Evolutionary conservation across 2,113 vertebrate species (phyloP).

Genomic region (Pollimyrus isidori): DNA sequence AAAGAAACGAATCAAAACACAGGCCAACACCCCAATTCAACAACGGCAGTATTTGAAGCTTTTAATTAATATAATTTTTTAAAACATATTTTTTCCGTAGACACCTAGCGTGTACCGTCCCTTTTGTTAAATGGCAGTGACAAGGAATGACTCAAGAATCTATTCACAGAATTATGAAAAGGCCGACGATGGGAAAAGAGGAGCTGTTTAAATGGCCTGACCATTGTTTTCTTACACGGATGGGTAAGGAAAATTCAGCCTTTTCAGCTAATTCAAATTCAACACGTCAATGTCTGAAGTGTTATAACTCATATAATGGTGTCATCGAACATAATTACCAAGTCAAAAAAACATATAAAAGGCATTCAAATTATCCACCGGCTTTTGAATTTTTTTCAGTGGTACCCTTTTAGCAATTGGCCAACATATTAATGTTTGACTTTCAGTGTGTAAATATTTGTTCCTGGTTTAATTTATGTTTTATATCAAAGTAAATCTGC

Average conservation of each 20-base stretch:
- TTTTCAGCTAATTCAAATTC: conserved; percentile 11
- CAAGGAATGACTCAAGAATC: not conserved
- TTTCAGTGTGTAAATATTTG: not conserved
- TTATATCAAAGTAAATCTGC: not conserved
- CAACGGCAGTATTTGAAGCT: not conserved
- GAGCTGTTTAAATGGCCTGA: not conserved
- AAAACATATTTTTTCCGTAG: not conserved
- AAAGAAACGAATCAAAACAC: not conserved
- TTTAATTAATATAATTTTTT: conserved; percentile 3
- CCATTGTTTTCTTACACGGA: conserved; percentile 6
- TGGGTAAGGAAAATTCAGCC: not conserved
- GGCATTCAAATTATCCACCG: conserved; percentile 5
- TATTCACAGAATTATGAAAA: conserved; percentile 9
- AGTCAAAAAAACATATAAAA: not conserved
- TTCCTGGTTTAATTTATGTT: not conserved
- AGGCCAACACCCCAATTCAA: not conserved
- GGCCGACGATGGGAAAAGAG: not conserved
- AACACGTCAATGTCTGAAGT: not conserved
- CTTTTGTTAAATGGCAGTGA: not conserved
- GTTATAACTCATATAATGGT: conserved; percentile 6
- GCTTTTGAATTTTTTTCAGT: no score
- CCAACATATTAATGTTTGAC: not conserved
- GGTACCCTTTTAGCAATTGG: not conserved
- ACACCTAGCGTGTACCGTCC: not conserved
- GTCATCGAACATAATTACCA: not conserved